Percentiles rank a stretch among this genome's conserved stretches.
phyloP scores from a whole-genome alignment of 2,888 invertebrate genomes.

The Tortricodes alternella region DNA sequence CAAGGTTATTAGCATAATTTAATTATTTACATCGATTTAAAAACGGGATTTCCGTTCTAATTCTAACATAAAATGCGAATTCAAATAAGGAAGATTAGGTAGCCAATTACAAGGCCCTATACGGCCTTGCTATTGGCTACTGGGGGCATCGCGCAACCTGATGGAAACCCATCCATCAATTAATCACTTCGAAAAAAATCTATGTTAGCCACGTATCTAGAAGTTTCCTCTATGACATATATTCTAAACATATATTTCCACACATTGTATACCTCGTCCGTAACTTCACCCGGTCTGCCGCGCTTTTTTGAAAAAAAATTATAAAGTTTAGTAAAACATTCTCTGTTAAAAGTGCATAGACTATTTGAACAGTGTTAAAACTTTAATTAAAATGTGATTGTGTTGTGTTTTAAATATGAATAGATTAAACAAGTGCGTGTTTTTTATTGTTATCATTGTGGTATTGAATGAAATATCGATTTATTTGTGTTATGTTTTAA shows the following conservation, averaged over 20 bases:
- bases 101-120: conserved; percentile 16
- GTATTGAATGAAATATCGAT: conserved; percentile 31
- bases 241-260: conserved; percentile 76
- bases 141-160: conserved; percentile 26
- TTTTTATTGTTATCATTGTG: conserved; percentile 29
- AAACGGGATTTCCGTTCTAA: conserved; percentile 23
- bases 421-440: conserved; percentile 17
- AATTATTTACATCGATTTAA: conserved; percentile 32
- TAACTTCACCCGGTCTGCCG: conserved; percentile 91
- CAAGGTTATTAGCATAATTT: conserved; percentile 55
- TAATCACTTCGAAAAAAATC: conserved; percentile 70
- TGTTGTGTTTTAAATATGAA: conserved; percentile 24
- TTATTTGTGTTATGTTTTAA: conserved; percentile 31
- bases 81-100: conserved; percentile 2
- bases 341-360: conserved; percentile 71
- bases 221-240: conserved; percentile 67
- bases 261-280: conserved; percentile 86
- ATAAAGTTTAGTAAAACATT: conserved; percentile 76
- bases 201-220: conserved; percentile 80
- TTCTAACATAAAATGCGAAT: conserved; percentile 22
- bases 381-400: conserved; percentile 26
- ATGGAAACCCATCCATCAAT: conserved; percentile 41
- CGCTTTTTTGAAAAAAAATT: conserved; percentile 84
- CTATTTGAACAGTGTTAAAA: conserved; percentile 39
- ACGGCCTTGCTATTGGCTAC: conserved; percentile 11